These are phyloP conservation scores for Synaphobranchus kaupii DNA, from an alignment of 2,797 vertebrate genomes.

Conservation along the genomic window DNA sequence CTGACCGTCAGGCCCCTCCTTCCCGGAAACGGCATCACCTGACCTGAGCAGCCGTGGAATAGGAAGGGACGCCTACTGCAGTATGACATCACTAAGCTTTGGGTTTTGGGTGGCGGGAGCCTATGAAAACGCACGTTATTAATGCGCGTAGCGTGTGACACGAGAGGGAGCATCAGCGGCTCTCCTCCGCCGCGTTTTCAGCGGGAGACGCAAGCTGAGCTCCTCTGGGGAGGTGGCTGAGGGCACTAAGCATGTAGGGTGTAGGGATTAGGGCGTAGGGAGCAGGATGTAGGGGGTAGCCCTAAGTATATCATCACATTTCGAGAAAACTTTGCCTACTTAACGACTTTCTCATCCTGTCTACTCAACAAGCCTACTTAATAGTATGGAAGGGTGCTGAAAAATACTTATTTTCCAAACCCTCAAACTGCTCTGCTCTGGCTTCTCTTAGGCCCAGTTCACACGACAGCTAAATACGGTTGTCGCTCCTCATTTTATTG, in stretches of 20 bases:
- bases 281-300: too few relatives aligned
- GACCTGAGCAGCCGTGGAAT: background rate
- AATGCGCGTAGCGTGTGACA: background rate
- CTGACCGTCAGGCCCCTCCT: background rate
- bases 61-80: background rate
- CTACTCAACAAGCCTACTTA: too few relatives aligned
- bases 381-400: too few relatives aligned
- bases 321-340: too few relatives aligned
- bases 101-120: background rate
- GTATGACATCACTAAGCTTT: background rate
- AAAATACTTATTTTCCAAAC: too few relatives aligned
- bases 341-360: too few relatives aligned
- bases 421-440: too few relatives aligned
- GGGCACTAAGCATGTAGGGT: background rate
- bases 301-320: too few relatives aligned
- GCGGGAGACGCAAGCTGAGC: background rate
- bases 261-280: too few relatives aligned
- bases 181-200: background rate
- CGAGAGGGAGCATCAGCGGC: background rate
- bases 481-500: too few relatives aligned
- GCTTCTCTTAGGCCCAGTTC: too few relatives aligned
- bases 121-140: background rate
- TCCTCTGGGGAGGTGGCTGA: background rate
- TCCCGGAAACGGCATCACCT: background rate
- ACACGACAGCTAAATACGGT: too few relatives aligned